Percentiles rank a stretch among this genome's conserved stretches.
These are phyloP conservation scores for Emys orbicularis DNA, from an alignment of 2,797 vertebrate genomes.

Conservation along the genomic window DNA sequence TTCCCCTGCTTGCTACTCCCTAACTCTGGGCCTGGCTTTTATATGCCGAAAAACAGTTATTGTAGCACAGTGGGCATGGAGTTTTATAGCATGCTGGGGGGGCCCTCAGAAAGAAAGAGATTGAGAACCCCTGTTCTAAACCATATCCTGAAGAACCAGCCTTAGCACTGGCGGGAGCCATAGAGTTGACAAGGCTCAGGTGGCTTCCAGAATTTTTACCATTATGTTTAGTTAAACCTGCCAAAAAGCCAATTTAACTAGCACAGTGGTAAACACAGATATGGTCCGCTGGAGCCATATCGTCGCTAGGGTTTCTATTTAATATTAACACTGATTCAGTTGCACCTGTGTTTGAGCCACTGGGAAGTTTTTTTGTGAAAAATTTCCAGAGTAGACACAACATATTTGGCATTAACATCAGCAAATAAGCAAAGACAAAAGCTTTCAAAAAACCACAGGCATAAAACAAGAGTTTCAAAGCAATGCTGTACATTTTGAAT, in stretches of 20 bases:
- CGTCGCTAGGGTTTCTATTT: background rate
- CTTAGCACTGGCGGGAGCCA: background rate
- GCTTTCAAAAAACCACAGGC: background rate
- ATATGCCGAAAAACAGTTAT: no score
- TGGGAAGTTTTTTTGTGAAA: background rate
- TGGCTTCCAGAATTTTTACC: background rate
- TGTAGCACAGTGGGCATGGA: no score
- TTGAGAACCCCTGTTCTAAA: background rate
- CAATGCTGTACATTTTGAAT: background rate
- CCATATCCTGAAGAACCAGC: background rate
- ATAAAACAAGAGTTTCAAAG: conserved; percentile 7
- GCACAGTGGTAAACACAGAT: background rate
- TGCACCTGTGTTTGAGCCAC: background rate
- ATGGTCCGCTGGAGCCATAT: background rate
- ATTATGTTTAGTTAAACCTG: conserved; percentile 31
- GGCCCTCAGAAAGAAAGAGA: no score
- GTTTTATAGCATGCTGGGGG: no score
- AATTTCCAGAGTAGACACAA: background rate
- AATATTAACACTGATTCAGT: background rate
- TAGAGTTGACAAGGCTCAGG: background rate
- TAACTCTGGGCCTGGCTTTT: no score
- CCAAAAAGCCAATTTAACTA: conserved; percentile 28
- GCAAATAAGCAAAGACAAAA: background rate
- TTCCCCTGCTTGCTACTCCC: no score
- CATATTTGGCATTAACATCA: background rate